Percentiles rank a stretch among this genome's conserved stretches.
phyloP scores from a whole-genome alignment of 2,113 vertebrate genomes.

The Hystrix brachyura region DNA sequence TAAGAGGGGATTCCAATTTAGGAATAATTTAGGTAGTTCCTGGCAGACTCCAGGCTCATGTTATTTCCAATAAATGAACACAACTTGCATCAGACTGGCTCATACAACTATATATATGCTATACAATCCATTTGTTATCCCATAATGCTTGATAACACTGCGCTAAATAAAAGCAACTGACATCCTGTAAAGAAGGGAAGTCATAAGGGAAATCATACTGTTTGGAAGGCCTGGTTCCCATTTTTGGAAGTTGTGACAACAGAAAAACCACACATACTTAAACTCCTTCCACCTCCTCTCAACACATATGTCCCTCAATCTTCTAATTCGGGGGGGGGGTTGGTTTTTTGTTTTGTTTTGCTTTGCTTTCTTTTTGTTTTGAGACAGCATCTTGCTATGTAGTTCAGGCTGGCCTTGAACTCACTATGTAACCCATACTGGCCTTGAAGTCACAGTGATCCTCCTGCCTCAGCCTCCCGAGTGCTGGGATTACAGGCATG shows the following conservation, averaged over 20 bases:
- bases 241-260: not conserved
- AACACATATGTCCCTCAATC: not conserved
- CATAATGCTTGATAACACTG: not conserved
- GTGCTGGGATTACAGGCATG: not conserved
- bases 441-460: not conserved
- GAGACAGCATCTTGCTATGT: not conserved
- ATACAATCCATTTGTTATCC: not conserved
- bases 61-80: conserved; percentile 31
- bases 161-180: conserved; percentile 33
- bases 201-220: not conserved
- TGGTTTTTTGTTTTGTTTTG: not conserved
- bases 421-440: not conserved
- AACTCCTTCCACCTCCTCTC: not conserved
- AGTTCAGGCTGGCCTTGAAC: not conserved
- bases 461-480: not conserved
- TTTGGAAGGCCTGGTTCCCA: not conserved
- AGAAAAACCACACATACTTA: not conserved
- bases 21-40: not conserved
- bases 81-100: not conserved
- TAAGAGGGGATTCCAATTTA: conserved; percentile 17
- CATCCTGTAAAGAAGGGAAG: not conserved
- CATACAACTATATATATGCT: not conserved
- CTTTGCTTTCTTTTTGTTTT: not conserved
- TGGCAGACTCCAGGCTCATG: not conserved
- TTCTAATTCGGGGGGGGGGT: not conserved